These are phyloP conservation scores for Saturnia pavonia DNA, from an alignment of 2,888 invertebrate species.

Conservation along the genomic window DNA sequence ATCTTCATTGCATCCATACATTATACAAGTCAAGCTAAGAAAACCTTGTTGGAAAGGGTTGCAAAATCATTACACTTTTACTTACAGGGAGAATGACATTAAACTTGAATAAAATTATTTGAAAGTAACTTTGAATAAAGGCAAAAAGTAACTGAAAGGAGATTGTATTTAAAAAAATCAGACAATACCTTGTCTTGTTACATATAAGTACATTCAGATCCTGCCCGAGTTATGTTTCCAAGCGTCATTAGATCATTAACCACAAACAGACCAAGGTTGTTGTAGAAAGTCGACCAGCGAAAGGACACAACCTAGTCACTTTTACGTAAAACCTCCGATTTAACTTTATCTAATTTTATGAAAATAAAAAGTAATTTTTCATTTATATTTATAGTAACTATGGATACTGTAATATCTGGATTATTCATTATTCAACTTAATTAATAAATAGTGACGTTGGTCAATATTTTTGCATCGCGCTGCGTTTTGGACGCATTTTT, in stretches of 20 bases:
- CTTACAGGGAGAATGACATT: not conserved
- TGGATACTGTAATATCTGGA: not conserved
- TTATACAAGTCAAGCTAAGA: no score
- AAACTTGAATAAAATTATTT: not conserved
- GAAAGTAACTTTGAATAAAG: not conserved
- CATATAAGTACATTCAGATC: constrained; percentile 4
- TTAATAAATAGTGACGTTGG: no score
- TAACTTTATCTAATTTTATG: constrained; percentile 14
- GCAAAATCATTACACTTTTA: no score
- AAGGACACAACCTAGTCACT: constrained; percentile 19
- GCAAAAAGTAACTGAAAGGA: not conserved
- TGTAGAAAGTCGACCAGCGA: constrained; percentile 21
- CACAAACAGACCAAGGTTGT: constrained; percentile 22
- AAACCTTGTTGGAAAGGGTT: no score
- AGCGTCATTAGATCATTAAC: constrained; percentile 23
- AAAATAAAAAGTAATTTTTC: not conserved
- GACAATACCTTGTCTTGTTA: constrained; percentile 4
- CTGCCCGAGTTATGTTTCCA: constrained; percentile 17
- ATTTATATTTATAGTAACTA: not conserved
- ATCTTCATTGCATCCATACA: no score
- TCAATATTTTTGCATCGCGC: no score
- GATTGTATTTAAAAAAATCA: not conserved
- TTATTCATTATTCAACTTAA: not conserved
- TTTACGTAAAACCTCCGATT: constrained; percentile 9
- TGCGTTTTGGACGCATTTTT: no score